phyloP scores from a whole-genome alignment of 2,888 invertebrate species.

The Pyralis farinalis region DNA sequence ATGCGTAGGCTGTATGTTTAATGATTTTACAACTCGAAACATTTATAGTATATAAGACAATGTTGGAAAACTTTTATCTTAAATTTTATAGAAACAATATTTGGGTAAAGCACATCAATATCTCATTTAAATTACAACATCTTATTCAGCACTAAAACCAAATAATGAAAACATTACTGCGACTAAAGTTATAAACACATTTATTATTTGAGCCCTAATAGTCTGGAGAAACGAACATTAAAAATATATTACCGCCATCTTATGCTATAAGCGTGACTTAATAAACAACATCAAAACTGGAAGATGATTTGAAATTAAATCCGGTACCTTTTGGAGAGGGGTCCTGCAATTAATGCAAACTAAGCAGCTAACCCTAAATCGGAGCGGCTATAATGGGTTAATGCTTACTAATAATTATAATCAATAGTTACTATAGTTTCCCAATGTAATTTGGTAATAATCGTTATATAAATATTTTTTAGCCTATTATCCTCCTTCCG shows the following conservation, averaged over 20 bases:
- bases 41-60: no score
- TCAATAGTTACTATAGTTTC: conserved; percentile 10
- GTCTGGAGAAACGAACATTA: conserved; percentile 1
- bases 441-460: conserved; percentile 7
- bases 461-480: no score
- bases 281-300: background rate
- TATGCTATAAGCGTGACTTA: conserved; percentile 1
- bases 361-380: conserved; percentile 24
- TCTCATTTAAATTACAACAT: no score
- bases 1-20: no score
- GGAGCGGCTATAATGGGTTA: conserved; percentile 14
- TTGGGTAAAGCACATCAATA: no score
- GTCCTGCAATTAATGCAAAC: conserved; percentile 23
- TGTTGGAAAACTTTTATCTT: no score
- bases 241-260: conserved; percentile 3
- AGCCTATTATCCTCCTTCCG: no score
- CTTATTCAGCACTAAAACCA: background rate
- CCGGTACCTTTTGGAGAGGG: conserved; percentile 22
- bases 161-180: background rate
- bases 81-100: no score
- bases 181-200: background rate
- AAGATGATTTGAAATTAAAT: conserved; percentile 18
- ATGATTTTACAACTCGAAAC: no score
- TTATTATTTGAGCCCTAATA: background rate
- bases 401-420: no score